Evolutionary conservation across 2,888 invertebrate genomes (phyloP).

Genomic region (Spicauda simplicius): DNA sequence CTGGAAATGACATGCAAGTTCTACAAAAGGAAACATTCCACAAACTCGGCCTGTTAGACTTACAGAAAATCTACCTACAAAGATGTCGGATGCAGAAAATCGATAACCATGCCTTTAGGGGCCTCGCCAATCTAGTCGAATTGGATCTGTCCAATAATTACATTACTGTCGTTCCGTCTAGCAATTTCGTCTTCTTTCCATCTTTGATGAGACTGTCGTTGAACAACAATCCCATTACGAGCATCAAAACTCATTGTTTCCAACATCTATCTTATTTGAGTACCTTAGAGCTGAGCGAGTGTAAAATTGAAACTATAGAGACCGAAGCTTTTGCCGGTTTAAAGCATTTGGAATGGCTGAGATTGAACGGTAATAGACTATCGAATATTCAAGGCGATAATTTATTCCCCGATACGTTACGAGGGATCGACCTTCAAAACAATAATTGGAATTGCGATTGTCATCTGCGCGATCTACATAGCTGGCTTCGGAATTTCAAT

Average conservation of each 20-base stretch:
- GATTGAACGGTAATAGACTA: constrained; percentile 92
- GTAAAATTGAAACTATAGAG: constrained; percentile 91
- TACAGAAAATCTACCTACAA: constrained; percentile 93
- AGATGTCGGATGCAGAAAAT: constrained; percentile 91
- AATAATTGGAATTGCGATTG: constrained; percentile 97
- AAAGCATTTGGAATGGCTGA: constrained; percentile 92
- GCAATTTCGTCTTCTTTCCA: constrained; percentile 90
- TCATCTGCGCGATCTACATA: constrained; percentile 89
- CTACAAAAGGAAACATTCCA: constrained; percentile 92
- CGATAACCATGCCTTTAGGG: constrained; percentile 92
- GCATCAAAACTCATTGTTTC: constrained; percentile 89
- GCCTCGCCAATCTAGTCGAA: constrained; percentile 94
- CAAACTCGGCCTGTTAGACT: constrained; percentile 91
- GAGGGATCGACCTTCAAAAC: constrained; percentile 92
- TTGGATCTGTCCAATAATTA: constrained; percentile 94
- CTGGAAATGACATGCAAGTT: constrained; percentile 92
- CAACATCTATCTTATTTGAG: constrained; percentile 90
- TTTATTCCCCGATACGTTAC: constrained; percentile 90
- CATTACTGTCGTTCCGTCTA: constrained; percentile 90
- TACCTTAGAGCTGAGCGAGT: constrained; percentile 92
- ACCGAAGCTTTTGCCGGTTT: constrained; percentile 92
- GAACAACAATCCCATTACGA: constrained; percentile 92
- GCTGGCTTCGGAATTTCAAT: constrained; percentile 91
- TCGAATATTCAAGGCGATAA: constrained; percentile 88
- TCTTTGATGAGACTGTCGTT: constrained; percentile 93